Percentiles rank a stretch among this genome's conserved stretches.
phyloP scores from a whole-genome alignment of 2,797 vertebrate genomes.

The Rhadinocentrus ornatus region DNA sequence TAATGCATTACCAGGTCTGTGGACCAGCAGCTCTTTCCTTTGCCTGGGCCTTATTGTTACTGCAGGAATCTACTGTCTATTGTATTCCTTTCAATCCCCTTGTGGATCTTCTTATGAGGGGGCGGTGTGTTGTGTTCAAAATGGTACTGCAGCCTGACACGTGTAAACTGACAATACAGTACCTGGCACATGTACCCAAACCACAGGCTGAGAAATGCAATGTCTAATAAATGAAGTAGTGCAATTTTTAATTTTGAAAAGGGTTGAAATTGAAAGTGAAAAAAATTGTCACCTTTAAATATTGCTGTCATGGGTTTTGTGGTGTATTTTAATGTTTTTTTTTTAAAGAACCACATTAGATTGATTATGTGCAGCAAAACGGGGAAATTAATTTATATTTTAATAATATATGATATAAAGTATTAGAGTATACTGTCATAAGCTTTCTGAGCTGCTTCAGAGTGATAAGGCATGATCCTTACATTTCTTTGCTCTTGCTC shows the following conservation, averaged over 20 bases:
- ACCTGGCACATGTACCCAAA: slow-evolving; percentile 17
- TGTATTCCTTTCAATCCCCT: slow-evolving; percentile 66
- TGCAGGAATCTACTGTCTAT: slow-evolving; percentile 66
- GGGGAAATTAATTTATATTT: slow-evolving; percentile 23
- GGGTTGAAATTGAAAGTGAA: slow-evolving; percentile 82
- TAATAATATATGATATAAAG: slow-evolving; percentile 55
- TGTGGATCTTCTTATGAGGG: slow-evolving; percentile 62
- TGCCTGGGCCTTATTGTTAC: slow-evolving; percentile 69
- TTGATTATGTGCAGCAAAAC: slow-evolving; percentile 51
- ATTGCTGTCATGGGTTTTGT: slow-evolving; percentile 1
- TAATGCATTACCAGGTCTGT: slow-evolving; percentile 65
- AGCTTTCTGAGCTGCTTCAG: slow-evolving; percentile 46
- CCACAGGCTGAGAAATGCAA: slow-evolving; percentile 82
- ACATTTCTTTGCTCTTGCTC: slow-evolving; percentile 22
- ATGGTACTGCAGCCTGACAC: slow-evolving; percentile 63
- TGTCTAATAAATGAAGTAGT: slow-evolving; percentile 77
- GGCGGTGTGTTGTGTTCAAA: slow-evolving; percentile 61
- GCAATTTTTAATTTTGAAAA: slow-evolving; percentile 81
- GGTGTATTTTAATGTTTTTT: slow-evolving; percentile 22
- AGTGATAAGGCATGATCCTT: slow-evolving; percentile 28
- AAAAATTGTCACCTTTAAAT: too few species aligned
- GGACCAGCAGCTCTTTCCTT: slow-evolving; percentile 46
- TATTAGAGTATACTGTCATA: slow-evolving; percentile 41
- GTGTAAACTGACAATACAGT: slow-evolving; percentile 58
- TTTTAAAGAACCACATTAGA: slow-evolving; percentile 16